Percentiles rank a stretch among this genome's conserved stretches.
phyloP scores from a whole-genome alignment of 1,140 invertebrate genomes.

The Papilio machaon region DNA sequence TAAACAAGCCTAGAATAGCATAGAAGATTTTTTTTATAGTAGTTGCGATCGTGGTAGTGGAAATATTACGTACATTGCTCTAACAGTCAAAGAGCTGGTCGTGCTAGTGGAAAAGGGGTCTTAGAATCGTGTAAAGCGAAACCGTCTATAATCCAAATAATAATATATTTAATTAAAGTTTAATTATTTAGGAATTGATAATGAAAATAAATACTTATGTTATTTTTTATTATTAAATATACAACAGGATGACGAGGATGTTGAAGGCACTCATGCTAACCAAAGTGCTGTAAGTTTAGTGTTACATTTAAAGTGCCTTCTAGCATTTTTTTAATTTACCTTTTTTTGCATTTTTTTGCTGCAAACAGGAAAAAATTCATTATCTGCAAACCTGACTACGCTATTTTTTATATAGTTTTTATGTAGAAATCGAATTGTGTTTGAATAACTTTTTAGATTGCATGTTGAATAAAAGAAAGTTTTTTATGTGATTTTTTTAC shows the following conservation, averaged over 20 bases:
- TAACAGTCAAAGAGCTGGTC: no score
- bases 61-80: no score
- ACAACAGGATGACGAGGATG: background rate
- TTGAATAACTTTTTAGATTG: background rate
- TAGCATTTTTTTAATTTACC: background rate
- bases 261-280: background rate
- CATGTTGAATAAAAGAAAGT: background rate
- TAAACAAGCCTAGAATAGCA: no score
- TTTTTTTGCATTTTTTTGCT: background rate
- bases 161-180: no score
- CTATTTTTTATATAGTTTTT: no score
- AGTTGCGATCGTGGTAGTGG: no score
- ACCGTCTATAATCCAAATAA: no score
- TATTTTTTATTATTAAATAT: background rate
- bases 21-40: no score
- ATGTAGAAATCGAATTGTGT: background rate
- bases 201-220: background rate
- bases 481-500: background rate
- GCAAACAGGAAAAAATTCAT: background rate
- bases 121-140: no score
- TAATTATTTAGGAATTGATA: no score
- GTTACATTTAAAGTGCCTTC: background rate
- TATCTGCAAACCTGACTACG: no score
- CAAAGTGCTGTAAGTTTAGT: slow-evolving; percentile 27
- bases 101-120: no score